Percentiles rank a stretch among this genome's conserved stretches.
phyloP scores from a whole-genome alignment of 2,888 invertebrate species.

The Melanophora roralis region DNA sequence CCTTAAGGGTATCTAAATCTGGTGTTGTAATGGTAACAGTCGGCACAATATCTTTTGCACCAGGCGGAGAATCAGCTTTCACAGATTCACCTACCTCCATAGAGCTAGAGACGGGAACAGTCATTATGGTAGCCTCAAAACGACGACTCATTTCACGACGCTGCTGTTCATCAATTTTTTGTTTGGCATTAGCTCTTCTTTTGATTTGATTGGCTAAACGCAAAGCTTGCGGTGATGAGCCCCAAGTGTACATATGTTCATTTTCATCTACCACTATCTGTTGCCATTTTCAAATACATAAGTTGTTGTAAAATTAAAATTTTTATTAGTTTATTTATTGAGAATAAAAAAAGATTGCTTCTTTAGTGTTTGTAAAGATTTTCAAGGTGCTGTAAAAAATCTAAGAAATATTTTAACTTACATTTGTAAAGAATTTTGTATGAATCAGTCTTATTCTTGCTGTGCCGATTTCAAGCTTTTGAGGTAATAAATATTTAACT shows the following conservation, averaged over 20 bases:
- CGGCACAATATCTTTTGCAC: constrained; percentile 27
- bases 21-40: constrained; percentile 32
- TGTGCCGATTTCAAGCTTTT: constrained; percentile 74
- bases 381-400: not conserved
- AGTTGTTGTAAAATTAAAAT: not conserved
- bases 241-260: constrained; percentile 86
- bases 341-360: constrained; percentile 27
- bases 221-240: constrained; percentile 86
- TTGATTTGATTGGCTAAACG: constrained; percentile 82
- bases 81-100: not conserved
- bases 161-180: constrained; percentile 78
- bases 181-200: constrained; percentile 79
- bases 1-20: not conserved
- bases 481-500: constrained; percentile 75
- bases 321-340: constrained; percentile 2
- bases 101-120: constrained; percentile 45
- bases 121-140: constrained; percentile 70
- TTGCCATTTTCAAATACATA: too few relatives aligned
- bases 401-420: constrained; percentile 75
- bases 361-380: not conserved
- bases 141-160: constrained; percentile 75
- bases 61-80: not conserved
- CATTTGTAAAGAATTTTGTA: constrained; percentile 87
- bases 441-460: constrained; percentile 77
- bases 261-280: constrained; percentile 83